These are phyloP conservation scores for Solenopsis fugax DNA, from an alignment of 1,140 invertebrate genomes.

Conservation along the genomic window DNA sequence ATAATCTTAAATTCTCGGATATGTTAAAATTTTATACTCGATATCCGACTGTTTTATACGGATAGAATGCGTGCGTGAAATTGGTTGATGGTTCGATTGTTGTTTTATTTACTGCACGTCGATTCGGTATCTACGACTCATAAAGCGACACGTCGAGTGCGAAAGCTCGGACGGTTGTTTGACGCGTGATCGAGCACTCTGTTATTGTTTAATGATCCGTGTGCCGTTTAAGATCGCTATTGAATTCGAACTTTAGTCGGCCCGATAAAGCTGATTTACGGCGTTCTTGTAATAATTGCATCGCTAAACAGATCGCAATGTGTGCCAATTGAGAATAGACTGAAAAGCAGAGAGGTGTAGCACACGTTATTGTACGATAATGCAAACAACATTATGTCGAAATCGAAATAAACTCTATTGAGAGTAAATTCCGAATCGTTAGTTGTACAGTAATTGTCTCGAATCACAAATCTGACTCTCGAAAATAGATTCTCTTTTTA, in stretches of 20 bases:
- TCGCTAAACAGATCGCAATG: constrained; percentile 16
- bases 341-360: neutral
- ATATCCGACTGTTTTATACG: neutral
- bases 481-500: neutral
- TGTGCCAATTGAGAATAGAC: constrained; percentile 1
- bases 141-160: constrained; percentile 61
- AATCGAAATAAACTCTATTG: neutral
- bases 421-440: neutral
- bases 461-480: neutral
- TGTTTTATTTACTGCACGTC: constrained; percentile 38
- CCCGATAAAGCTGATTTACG: constrained; percentile 50
- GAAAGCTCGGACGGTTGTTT: constrained; percentile 50
- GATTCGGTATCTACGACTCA: constrained; percentile 40
- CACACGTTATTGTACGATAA: constrained; percentile 13
- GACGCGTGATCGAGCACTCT: constrained; percentile 25
- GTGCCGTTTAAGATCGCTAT: constrained; percentile 38
- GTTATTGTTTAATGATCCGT: constrained; percentile 51
- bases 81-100: constrained; percentile 28
- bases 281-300: constrained; percentile 20
- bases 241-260: constrained; percentile 32
- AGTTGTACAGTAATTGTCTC: neutral
- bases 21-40: neutral
- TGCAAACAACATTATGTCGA: neutral
- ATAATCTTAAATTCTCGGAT: neutral
- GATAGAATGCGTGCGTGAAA: constrained; percentile 23